Evolutionary conservation across 2,113 vertebrate species (phyloP).

Genomic region (Pelobates fuscus): DNA sequence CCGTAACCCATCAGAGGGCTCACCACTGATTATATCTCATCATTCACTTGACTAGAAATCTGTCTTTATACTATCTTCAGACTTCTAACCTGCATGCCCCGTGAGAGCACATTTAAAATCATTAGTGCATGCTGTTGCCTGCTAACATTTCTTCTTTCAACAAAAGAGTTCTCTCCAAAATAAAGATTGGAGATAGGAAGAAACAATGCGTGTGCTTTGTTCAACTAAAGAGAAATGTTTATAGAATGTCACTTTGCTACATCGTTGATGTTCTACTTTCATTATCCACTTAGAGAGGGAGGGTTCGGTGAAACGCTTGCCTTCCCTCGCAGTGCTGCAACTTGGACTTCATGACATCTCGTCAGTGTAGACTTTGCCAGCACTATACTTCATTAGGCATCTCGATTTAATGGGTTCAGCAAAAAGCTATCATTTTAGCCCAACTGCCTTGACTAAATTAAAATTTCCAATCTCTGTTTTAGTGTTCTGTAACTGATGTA

Average conservation of each 20-base stretch:
- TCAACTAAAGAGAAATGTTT: constrained; percentile 45
- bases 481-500: constrained; percentile 83
- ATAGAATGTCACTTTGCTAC: constrained; percentile 44
- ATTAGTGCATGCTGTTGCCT: constrained; percentile 9
- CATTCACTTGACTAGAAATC: constrained; percentile 55
- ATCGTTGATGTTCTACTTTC: constrained; percentile 55
- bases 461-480: constrained; percentile 84
- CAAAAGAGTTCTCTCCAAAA: constrained; percentile 60
- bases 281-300: constrained; percentile 54
- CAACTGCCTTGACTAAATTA: constrained; percentile 86
- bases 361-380: constrained; percentile 69
- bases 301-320: constrained; percentile 51
- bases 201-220: constrained; percentile 15
- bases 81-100: constrained; percentile 62
- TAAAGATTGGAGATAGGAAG: constrained; percentile 22
- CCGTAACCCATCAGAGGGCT: constrained; percentile 61
- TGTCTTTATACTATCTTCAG: constrained; percentile 59
- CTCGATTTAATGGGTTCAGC: constrained; percentile 80
- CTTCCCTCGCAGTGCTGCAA: constrained; percentile 65
- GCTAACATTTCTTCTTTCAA: constrained; percentile 3
- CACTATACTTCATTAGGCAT: constrained; percentile 82
- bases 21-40: constrained; percentile 63
- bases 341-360: constrained; percentile 69
- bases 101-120: constrained; percentile 67
- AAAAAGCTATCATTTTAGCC: constrained; percentile 85